Evolutionary conservation across 2,888 invertebrate species (phyloP).

Genomic region (Rhingia rostrata): DNA sequence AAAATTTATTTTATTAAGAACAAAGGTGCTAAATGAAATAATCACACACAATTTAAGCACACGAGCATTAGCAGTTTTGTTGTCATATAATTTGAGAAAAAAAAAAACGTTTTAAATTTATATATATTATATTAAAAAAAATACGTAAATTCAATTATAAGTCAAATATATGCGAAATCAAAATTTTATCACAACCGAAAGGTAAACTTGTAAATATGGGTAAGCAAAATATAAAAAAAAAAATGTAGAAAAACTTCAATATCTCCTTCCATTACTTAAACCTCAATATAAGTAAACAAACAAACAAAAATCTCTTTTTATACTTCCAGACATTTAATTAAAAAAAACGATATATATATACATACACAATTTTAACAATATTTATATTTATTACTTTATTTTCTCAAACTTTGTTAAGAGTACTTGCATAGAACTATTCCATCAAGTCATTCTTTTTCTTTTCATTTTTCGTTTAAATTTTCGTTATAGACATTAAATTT

Average conservation of each 20-base stretch:
- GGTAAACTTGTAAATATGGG: constrained; percentile 58
- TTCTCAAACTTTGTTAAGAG: constrained; percentile 23
- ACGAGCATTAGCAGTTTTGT: constrained; percentile 50
- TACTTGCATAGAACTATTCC: constrained; percentile 50
- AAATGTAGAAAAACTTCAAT: constrained; percentile 54
- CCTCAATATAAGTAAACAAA: constrained; percentile 58
- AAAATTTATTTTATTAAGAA: constrained; percentile 48
- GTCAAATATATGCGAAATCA: constrained; percentile 73
- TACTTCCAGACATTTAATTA: constrained; percentile 64
- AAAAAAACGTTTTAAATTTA: constrained; percentile 14
- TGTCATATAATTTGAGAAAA: constrained; percentile 45
- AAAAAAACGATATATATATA: constrained; percentile 15
- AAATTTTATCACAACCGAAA: constrained; percentile 68
- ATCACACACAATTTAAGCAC: constrained; percentile 47
- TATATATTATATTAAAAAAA: constrained; percentile 29
- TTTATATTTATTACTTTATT: constrained; percentile 39
- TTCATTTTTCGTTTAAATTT: constrained; percentile 6
- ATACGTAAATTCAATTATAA: constrained; percentile 72
- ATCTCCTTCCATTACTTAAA: constrained; percentile 73
- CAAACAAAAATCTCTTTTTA: constrained; percentile 61
- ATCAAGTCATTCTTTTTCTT: constrained; percentile 42
- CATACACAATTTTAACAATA: constrained; percentile 30
- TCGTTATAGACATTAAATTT: constrained; percentile 42
- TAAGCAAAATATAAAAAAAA: constrained; percentile 44
- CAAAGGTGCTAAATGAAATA: constrained; percentile 70